Evolutionary conservation across 2,888 invertebrate genomes (phyloP).

Genomic region (Euplexia lucipara): DNA sequence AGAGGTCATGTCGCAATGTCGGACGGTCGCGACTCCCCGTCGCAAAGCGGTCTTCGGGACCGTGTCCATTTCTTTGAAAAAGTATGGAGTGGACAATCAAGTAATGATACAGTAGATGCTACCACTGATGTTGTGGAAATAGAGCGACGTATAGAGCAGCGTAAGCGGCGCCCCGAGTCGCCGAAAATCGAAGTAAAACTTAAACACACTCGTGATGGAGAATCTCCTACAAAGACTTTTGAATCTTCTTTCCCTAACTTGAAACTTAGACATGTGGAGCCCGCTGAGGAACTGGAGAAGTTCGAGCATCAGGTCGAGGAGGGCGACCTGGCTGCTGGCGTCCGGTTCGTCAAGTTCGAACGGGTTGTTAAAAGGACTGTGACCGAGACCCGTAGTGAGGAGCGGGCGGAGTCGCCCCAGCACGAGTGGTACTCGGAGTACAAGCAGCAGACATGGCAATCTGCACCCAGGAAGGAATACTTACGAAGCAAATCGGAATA

Average conservation of each 20-base stretch:
- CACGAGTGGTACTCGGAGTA: slow-evolving; percentile 88
- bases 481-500: slow-evolving; percentile 95
- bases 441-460: slow-evolving; percentile 91
- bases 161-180: slow-evolving; percentile 89
- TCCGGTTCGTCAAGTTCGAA: slow-evolving; percentile 94
- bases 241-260: slow-evolving; percentile 84
- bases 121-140: slow-evolving; percentile 91
- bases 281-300: slow-evolving; percentile 77
- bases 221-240: slow-evolving; percentile 85
- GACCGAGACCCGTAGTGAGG: slow-evolving; percentile 83
- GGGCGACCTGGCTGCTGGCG: slow-evolving; percentile 92
- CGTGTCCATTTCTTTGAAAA: slow-evolving; percentile 95
- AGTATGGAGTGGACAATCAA: slow-evolving; percentile 92
- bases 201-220: slow-evolving; percentile 89
- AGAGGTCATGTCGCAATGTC: slow-evolving; percentile 90
- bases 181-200: slow-evolving; percentile 92
- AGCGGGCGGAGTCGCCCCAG: slow-evolving; percentile 85
- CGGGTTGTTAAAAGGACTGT: slow-evolving; percentile 93
- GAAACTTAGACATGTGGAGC: slow-evolving; percentile 87
- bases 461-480: slow-evolving; percentile 93
- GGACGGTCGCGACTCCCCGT: slow-evolving; percentile 89
- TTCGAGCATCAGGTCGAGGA: slow-evolving; percentile 90
- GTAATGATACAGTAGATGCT: slow-evolving; percentile 82
- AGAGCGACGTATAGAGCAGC: slow-evolving; percentile 91
- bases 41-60: slow-evolving; percentile 92